phyloP scores from a whole-genome alignment of 2,113 vertebrate genomes.

The Nannobrachium achirus region DNA sequence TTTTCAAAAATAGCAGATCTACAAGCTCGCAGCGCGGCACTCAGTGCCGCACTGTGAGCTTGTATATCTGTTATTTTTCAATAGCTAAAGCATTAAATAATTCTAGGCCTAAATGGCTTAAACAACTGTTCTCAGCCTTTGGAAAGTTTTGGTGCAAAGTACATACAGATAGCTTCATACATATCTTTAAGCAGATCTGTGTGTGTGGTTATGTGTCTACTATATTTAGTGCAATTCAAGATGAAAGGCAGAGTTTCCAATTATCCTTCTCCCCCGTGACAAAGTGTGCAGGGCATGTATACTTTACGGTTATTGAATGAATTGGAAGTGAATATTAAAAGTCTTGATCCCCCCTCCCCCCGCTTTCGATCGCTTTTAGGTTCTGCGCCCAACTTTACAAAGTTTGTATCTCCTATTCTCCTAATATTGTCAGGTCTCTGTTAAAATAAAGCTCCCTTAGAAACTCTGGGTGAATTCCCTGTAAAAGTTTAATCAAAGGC shows the following conservation, averaged over 20 bases:
- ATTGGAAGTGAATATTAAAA: conserved; percentile 62
- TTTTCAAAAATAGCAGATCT: too few species aligned
- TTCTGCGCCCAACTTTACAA: conserved; percentile 53
- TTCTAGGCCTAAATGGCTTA: too few species aligned
- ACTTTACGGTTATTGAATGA: conserved; percentile 45
- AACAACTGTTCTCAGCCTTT: conserved; percentile 53
- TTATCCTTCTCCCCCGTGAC: conserved; percentile 58
- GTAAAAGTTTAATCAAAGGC: too few species aligned
- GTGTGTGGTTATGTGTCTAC: conserved; percentile 2
- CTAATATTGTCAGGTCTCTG: background rate
- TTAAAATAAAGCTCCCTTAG: too few species aligned
- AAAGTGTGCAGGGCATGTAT: conserved; percentile 42
- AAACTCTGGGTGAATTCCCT: too few species aligned
- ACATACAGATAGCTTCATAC: conserved; percentile 58
- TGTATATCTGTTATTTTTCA: too few species aligned
- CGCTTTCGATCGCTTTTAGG: conserved; percentile 53
- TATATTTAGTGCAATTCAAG: conserved; percentile 65
- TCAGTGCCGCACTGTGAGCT: too few species aligned
- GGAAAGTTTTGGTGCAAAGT: conserved; percentile 26
- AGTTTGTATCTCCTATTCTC: background rate
- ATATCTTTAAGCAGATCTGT: conserved; percentile 69
- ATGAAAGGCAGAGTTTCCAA: conserved; percentile 63
- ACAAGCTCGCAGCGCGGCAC: too few species aligned
- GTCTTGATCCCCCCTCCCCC: conserved; percentile 42
- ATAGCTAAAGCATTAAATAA: too few species aligned